Conservation (phyloP, 92 coral and sea anemone genomes). For the Bergia puertoricense region DNA sequence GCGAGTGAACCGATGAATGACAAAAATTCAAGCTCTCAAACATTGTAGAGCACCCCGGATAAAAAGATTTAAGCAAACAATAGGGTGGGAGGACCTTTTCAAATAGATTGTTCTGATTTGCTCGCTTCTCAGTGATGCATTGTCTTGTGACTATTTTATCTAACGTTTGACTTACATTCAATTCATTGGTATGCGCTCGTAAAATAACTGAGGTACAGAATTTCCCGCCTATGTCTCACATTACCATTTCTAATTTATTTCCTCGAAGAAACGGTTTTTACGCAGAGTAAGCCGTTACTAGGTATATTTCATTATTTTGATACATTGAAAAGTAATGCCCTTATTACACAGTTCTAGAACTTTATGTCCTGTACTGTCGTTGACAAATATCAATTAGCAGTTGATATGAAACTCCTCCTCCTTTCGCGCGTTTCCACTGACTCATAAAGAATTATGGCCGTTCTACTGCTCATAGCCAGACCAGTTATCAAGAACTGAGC, state of each 20-base stretch:
- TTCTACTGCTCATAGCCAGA: too few relatives aligned
- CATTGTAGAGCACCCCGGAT: background rate
- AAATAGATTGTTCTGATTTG: constrained; percentile 1
- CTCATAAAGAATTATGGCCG: too few relatives aligned
- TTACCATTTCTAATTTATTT: too few relatives aligned
- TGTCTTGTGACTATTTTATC: background rate
- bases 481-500: too few relatives aligned
- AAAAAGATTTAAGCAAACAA: background rate
- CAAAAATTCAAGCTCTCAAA: background rate
- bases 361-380: too few relatives aligned
- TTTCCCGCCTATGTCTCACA: background rate
- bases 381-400: too few relatives aligned
- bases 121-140: background rate
- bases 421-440: too few relatives aligned
- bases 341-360: too few relatives aligned
- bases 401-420: too few relatives aligned
- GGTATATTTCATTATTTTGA: too few relatives aligned
- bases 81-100: background rate
- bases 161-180: background rate
- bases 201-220: background rate
- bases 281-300: background rate
- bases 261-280: too few relatives aligned
- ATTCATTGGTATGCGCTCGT: background rate
- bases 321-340: too few relatives aligned
- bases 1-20: background rate